Percentiles rank a stretch among this genome's conserved stretches.
Evolutionary conservation across 2,888 invertebrate genomes (phyloP).

Genomic region (Drosophila trichaetosa): DNA sequence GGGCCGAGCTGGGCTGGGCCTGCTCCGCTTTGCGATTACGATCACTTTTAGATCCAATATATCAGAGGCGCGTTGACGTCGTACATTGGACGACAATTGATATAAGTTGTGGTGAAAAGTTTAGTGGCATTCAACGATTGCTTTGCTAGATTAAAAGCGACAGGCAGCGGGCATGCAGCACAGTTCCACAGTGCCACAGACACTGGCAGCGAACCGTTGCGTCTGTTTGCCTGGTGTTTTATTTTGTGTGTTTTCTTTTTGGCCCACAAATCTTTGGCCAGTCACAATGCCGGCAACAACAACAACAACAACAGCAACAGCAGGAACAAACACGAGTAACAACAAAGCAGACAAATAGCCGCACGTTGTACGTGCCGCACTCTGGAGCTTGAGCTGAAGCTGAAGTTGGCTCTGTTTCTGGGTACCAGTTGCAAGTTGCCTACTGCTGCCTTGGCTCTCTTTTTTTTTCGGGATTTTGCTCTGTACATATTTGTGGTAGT

Average conservation of each 20-base stretch:
- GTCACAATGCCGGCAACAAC: conserved; percentile 70
- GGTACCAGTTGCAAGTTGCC: conserved; percentile 15
- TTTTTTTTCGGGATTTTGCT: conserved; percentile 39
- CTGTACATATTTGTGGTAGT: conserved; percentile 63
- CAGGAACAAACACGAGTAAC: conserved; percentile 60
- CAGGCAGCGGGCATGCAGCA: conserved; percentile 57
- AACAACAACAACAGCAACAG: conserved; percentile 29
- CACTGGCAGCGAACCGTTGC: conserved; percentile 27
- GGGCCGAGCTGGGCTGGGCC: conserved; percentile 15
- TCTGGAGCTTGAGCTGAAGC: conserved; percentile 33
- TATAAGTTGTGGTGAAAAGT: conserved; percentile 83
- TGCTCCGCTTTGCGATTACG: conserved; percentile 82
- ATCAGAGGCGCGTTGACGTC: conserved; percentile 82
- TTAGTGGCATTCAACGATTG: conserved; percentile 83
- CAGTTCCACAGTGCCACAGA: conserved; percentile 16
- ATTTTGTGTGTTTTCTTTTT: conserved; percentile 40
- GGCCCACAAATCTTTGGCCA: conserved; percentile 75
- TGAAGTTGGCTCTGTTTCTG: background rate
- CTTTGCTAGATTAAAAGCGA: conserved; percentile 82
- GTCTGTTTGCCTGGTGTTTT: conserved; percentile 26
- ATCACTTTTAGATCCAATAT: conserved; percentile 83
- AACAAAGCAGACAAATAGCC: conserved; percentile 78
- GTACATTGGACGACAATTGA: conserved; percentile 83
- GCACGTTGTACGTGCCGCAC: conserved; percentile 74
- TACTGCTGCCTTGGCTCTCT: conserved; percentile 23